Evolutionary conservation across 2,888 invertebrate genomes (phyloP), one percentile per base, ranked within the genome.

Genomic region (Pteria penguin): DNA sequence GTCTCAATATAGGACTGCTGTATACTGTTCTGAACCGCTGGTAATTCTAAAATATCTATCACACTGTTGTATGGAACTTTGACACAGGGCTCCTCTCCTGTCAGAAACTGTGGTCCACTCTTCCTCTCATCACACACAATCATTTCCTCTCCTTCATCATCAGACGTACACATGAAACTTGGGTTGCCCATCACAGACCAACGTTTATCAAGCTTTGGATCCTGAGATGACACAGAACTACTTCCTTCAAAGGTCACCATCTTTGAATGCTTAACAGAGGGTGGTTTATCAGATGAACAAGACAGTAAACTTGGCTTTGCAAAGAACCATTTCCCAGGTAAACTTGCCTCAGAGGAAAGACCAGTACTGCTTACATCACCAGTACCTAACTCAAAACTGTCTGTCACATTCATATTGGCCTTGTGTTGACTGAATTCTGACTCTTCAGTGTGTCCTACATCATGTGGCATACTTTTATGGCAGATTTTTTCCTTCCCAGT

Each of bases 121-220:
- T 14, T 36, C 45, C 45, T 36, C 45, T 14, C 5, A 36, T 14
- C 45, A 11, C 45, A 5, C 45, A 36, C 63, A 4, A 33, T 61
- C 36, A 52, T 45, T 26, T 14, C n/a, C 29, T 58, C 52, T 14
- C 14, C 27, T 36, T 33, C 63, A 57, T 62, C 55, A 62, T 32
- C 33, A 26, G 57, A 63, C 54, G 33, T n/a, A 14, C 27, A 31
- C 14, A 54, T 33, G 29, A 36, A 61, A 55, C 57, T 69, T 27
- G 54, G 72, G 52, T 73, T 73, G 4, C 32, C 22, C 8, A 54
- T 69, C 57, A 69, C 8, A 33, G 22, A 27, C 57, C 26, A 22
- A 32, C 33, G 24, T 4, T 58, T 33, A 26, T 58, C 5, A 4
- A 14, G 14, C 22, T 26, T 27, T 60, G 4, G 5, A 5, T 2